Evolutionary conservation across 1,140 invertebrate species (phyloP).

Genomic region (Palaemon carinicauda): DNA sequence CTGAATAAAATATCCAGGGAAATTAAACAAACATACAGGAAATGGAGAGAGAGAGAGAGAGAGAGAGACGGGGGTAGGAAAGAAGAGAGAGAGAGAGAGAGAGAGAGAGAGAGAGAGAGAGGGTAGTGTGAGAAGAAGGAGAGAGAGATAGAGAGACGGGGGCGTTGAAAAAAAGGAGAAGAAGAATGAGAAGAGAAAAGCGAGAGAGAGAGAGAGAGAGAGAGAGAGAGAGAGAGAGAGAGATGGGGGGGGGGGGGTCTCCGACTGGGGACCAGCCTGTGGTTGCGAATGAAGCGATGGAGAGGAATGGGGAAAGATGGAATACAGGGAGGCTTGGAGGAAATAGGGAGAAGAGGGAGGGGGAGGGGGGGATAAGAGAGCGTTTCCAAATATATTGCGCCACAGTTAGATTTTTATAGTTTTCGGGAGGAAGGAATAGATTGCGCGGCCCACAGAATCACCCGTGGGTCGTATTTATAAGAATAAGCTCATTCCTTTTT

Average conservation of each 20-base stretch:
- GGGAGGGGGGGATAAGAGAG: background rate
- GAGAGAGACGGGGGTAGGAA: background rate
- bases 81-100: background rate
- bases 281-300: background rate
- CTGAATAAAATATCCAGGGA: too few species aligned
- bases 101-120: background rate
- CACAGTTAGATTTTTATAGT: slow-evolving; percentile 12
- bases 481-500: background rate
- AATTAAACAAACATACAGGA: background rate
- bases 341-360: background rate
- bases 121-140: background rate
- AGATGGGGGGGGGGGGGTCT: background rate
- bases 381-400: background rate
- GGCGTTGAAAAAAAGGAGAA: background rate
- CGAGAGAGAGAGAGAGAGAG: background rate
- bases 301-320: background rate
- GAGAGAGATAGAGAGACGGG: background rate
- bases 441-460: background rate
- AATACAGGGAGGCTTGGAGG: too few species aligned
- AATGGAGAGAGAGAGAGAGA: background rate
- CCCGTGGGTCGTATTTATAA: background rate
- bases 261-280: too few species aligned
- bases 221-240: background rate
- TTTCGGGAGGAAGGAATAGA: background rate
- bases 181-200: slow-evolving; percentile 4